Base-by-base conservation (phyloP, 2,888 invertebrate species). In the Pilophorus perplexus region DNA sequence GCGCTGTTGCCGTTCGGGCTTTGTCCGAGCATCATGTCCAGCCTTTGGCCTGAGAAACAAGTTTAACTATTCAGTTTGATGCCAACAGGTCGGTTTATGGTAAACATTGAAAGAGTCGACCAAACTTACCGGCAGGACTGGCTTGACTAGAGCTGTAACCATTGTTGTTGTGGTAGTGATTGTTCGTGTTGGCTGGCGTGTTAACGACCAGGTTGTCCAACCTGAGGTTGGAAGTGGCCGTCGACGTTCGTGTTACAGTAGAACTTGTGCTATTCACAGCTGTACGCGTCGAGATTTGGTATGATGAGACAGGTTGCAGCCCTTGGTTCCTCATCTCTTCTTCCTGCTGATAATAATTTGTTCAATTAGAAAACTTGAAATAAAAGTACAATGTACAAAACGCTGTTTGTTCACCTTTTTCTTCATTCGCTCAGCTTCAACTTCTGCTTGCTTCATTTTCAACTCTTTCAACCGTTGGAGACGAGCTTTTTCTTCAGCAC, bases 391-490 rank as follows among this genome's bases (percentile, higher is more conserved):
- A 33, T 33, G 12, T 33, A 33, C 33, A 33, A n/a, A n/a, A n/a
- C n/a, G n/a, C n/a, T n/a, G n/a, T n/a, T n/a, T 18, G 22, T 25
- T 20, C 71, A 75, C 74, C 69, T 74, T 73, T 70, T 79, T 74
- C 42, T 79, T 75, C 72, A 72, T 78, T 75, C 74, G 64, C 46
- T 64, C 80, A 77, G 82, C 82, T 69, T 82, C 82, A 60, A 79
- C 77, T 69, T 82, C 81, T 8, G 77, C 75, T 71, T 81, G 80
- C 40, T 81, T 82, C 57, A 79, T 77, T 66, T 82, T 79, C 57
- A 82, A 77, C 60, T 83, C 84, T 48, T 84, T 83, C 25, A 82
- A 78, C 72, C 81, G 80, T 50, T 79, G 77, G 42, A 78, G 77
- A 70, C 77, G 75, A 71, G 80, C 81, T 59, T 76, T 75, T 12